A percentile compares a stretch with the other conserved stretches of the same genome.
phyloP scores from a whole-genome alignment of 2,797 vertebrate species.

The Aldrovandia affinis region DNA sequence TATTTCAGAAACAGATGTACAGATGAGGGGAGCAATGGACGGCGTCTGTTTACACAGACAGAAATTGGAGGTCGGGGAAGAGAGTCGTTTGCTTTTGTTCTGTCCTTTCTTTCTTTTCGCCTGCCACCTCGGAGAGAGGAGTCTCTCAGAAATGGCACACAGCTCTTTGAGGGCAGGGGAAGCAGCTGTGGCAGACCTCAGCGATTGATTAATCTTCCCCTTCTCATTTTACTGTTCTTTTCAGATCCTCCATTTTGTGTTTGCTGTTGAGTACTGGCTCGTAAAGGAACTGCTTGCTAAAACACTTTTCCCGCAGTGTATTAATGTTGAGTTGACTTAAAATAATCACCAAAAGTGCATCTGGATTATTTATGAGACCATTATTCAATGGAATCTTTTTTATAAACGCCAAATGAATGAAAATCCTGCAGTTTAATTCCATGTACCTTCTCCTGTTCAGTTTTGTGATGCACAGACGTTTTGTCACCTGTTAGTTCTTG shows the following conservation, averaged over 20 bases:
- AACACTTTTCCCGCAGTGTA: slow-evolving; percentile 1
- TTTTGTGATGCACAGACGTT: neutral
- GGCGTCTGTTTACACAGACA: neutral
- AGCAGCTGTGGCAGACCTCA: neutral
- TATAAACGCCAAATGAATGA: slow-evolving; percentile 30
- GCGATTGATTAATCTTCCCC: slow-evolving; percentile 25
- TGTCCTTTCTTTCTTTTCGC: neutral
- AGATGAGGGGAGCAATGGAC: neutral
- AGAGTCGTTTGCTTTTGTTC: neutral
- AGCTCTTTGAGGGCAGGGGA: neutral
- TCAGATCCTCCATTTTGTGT: slow-evolving; percentile 31
- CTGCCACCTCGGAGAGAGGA: neutral
- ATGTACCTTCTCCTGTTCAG: neutral
- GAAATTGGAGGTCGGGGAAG: neutral
- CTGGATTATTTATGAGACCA: slow-evolving; percentile 37
- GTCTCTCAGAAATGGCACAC: neutral
- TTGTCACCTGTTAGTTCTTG: neutral
- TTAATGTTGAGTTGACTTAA: slow-evolving; percentile 18
- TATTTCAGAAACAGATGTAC: slow-evolving; percentile 15
- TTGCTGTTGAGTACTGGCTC: slow-evolving; percentile 16
- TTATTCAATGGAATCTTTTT: slow-evolving; percentile 40
- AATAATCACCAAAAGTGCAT: slow-evolving; percentile 23
- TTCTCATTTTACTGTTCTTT: neutral
- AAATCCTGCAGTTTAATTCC: slow-evolving; percentile 10
- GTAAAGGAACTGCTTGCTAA: slow-evolving; percentile 19